Percentiles rank a stretch among this genome's conserved stretches.
Conservation (phyloP, 2,888 invertebrate genomes). For the Pseudolycoriella hygida region DNA sequence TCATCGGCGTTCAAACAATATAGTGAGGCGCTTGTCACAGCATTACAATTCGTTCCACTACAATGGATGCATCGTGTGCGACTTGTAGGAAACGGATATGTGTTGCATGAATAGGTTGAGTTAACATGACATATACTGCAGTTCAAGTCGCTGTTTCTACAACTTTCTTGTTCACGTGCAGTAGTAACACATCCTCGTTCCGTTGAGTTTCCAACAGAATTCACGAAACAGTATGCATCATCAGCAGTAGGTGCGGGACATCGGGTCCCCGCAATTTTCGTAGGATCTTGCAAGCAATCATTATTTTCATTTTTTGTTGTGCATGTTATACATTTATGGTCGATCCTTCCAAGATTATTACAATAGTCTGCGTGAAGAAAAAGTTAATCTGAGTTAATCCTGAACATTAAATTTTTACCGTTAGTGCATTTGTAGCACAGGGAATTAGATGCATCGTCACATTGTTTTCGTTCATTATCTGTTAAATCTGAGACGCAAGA, state of each 20-base stretch:
- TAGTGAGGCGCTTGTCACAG: not conserved
- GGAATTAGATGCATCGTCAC: no score
- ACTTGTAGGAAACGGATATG: not conserved
- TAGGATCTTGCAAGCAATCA: conserved; percentile 3
- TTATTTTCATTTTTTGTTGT: not conserved
- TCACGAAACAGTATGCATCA: not conserved
- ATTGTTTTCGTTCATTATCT: no score
- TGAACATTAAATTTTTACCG: no score
- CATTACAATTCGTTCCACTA: not conserved
- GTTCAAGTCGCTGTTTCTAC: not conserved
- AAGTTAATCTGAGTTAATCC: no score
- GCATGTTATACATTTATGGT: conserved; percentile 3
- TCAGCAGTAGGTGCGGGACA: not conserved
- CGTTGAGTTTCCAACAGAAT: not conserved
- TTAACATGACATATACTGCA: not conserved
- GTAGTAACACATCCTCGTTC: conserved; percentile 2
- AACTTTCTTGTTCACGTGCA: not conserved
- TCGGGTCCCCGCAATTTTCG: not conserved
- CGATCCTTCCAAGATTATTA: conserved; percentile 1
- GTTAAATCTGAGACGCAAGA: no score
- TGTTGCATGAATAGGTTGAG: not conserved
- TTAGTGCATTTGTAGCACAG: no score
- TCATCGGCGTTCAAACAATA: not conserved
- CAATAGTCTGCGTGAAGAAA: not conserved
- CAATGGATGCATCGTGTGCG: not conserved